Evolutionary conservation across 2,888 invertebrate genomes (phyloP).

Genomic region (Anoncus sp.): DNA sequence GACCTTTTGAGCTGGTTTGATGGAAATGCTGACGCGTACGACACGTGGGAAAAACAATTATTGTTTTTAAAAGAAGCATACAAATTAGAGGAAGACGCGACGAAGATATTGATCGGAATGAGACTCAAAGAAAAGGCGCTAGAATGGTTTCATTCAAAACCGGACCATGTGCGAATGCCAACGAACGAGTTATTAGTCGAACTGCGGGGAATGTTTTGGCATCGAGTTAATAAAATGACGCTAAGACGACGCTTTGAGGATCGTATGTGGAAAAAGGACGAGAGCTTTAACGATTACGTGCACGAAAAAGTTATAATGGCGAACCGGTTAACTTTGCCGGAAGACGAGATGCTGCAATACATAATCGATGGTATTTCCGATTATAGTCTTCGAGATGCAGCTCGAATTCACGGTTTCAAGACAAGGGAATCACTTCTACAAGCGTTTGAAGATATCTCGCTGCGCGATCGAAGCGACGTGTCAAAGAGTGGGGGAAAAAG

Average conservation of each 20-base stretch:
- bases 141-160: conserved; percentile 16
- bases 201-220: neutral
- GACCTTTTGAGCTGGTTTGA: neutral
- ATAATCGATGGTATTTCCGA: conserved; percentile 60
- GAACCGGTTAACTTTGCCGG: conserved; percentile 50
- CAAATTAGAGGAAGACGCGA: neutral
- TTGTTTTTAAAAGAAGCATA: neutral
- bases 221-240: conserved; percentile 7
- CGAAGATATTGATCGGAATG: conserved; percentile 5
- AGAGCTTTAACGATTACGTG: conserved; percentile 49
- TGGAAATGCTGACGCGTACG: neutral
- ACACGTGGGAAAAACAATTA: neutral
- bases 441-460: too few relatives aligned
- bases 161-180: too few relatives aligned
- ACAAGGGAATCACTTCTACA: conserved; percentile 35
- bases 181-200: too few relatives aligned
- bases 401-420: conserved; percentile 54
- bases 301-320: conserved; percentile 50
- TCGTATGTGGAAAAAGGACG: conserved; percentile 41
- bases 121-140: neutral
- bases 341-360: conserved; percentile 55
- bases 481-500: too few relatives aligned
- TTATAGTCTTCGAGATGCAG: conserved; percentile 40
- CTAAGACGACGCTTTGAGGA: conserved; percentile 43
- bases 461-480: too few relatives aligned